These are phyloP conservation scores for Pseudomyrmex flavicornis DNA, from an alignment of 1,140 invertebrate genomes.

Conservation along the genomic window DNA sequence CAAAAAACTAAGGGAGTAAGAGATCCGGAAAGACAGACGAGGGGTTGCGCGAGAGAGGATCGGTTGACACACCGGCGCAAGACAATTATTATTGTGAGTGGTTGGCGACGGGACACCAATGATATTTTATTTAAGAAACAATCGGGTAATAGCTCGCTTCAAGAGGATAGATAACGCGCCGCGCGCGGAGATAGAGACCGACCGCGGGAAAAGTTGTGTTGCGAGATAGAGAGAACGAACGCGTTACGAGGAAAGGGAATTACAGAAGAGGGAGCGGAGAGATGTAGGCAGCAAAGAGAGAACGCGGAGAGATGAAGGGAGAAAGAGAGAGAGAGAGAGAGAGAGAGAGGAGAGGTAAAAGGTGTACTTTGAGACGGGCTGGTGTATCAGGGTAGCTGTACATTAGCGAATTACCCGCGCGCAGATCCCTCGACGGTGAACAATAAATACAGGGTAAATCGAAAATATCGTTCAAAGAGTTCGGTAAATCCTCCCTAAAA, in stretches of 20 bases:
- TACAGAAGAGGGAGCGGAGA: background rate
- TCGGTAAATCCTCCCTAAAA: background rate
- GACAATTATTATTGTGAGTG: conserved; percentile 84
- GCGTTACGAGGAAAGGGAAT: conserved; percentile 51
- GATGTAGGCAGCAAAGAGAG: background rate
- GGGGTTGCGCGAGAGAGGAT: conserved; percentile 57
- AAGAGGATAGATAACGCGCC: conserved; percentile 78
- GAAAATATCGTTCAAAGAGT: conserved; percentile 46
- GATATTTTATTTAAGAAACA: conserved; percentile 84
- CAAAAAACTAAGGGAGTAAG: background rate
- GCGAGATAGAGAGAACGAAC: background rate
- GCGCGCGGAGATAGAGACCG: conserved; percentile 16
- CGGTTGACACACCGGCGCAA: conserved; percentile 74
- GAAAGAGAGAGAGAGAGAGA: conserved; percentile 61
- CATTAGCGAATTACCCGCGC: conserved; percentile 80
- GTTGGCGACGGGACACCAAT: conserved; percentile 76
- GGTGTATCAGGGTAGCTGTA: conserved; percentile 66
- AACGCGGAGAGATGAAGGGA: conserved; percentile 37
- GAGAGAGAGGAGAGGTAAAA: conserved; percentile 66
- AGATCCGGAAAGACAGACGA: conserved; percentile 50
- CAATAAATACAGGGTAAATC: conserved; percentile 33
- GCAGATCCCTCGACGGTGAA: conserved; percentile 17
- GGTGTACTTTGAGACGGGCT: conserved; percentile 64
- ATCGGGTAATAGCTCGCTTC: conserved; percentile 82
- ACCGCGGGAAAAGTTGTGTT: too few relatives aligned